A percentile compares a stretch with the other conserved stretches of the same genome.
phyloP scores from a whole-genome alignment of 2,888 invertebrate species.

The Scaptomyza parva region DNA sequence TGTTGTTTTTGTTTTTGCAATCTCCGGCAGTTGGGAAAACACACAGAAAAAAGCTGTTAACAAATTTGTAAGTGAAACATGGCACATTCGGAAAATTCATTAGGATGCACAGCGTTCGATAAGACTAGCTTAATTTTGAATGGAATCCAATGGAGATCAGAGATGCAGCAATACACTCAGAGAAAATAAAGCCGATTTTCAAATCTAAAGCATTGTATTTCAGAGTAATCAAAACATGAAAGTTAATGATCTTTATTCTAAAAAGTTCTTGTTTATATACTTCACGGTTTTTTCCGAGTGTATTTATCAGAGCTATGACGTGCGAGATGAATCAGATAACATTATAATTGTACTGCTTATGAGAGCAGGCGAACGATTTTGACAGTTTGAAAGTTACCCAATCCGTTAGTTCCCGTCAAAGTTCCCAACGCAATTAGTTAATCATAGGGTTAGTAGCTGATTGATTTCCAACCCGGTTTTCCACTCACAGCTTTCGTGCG shows the following conservation, averaged over 20 bases:
- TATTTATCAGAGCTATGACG: conserved; percentile 58
- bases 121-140: conserved; percentile 50
- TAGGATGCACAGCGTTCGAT: conserved; percentile 63
- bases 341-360: conserved; percentile 42
- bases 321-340: conserved; percentile 60
- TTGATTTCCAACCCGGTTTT: conserved; percentile 38
- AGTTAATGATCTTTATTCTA: background rate
- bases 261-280: background rate
- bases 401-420: conserved; percentile 5
- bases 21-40: conserved; percentile 74
- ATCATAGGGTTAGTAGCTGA: conserved; percentile 28
- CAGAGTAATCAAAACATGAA: background rate
- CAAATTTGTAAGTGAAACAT: conserved; percentile 68
- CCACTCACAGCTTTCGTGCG: conserved; percentile 87
- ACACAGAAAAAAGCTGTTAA: conserved; percentile 67
- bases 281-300: background rate
- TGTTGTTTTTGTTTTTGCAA: conserved; percentile 60
- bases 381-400: conserved; percentile 29
- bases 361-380: conserved; percentile 45
- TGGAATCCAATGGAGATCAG: conserved; percentile 19
- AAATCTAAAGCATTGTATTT: background rate
- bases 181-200: background rate
- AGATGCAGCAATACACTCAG: conserved; percentile 7
- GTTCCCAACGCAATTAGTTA: conserved; percentile 45
- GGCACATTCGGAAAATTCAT: conserved; percentile 54